A percentile compares a stretch with the other conserved stretches of the same genome.
Evolutionary conservation across 2,113 vertebrate species (phyloP).

Genomic region (Dermatemys mawii): DNA sequence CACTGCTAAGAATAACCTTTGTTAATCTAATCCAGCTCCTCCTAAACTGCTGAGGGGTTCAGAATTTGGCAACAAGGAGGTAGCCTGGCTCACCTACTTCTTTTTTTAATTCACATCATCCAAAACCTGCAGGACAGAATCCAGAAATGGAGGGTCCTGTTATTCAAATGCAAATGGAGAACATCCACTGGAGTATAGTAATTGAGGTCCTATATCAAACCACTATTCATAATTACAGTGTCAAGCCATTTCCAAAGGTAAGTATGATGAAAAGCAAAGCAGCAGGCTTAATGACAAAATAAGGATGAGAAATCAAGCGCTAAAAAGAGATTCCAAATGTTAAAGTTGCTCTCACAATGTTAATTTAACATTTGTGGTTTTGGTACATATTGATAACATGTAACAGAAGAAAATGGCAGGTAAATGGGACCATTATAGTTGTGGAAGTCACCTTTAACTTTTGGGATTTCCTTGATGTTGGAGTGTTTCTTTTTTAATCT

Average conservation of each 20-base stretch:
- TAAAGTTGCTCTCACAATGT: neutral
- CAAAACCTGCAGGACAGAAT: neutral
- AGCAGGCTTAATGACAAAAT: neutral
- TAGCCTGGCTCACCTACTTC: neutral
- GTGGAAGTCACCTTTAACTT: neutral
- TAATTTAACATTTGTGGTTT: neutral
- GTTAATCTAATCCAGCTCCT: neutral
- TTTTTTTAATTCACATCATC: neutral
- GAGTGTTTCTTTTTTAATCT: neutral
- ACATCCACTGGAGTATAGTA: neutral
- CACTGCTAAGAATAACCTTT: neutral
- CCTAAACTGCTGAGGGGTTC: neutral
- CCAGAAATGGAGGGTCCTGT: neutral
- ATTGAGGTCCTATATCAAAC: neutral
- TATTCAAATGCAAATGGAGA: constrained; percentile 12
- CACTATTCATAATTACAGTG: constrained; percentile 1
- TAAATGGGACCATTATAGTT: neutral
- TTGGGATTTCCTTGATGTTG: neutral
- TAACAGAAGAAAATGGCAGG: neutral
- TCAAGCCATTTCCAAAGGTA: constrained; percentile 5
- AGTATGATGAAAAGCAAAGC: neutral
- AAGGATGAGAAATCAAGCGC: constrained; percentile 10
- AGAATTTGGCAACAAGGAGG: neutral
- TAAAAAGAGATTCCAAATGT: neutral
- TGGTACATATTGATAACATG: neutral